A percentile compares a stretch with the other conserved stretches of the same genome.
phyloP scores from a whole-genome alignment of 2,797 vertebrate species.

The Sorex maritimensis region DNA sequence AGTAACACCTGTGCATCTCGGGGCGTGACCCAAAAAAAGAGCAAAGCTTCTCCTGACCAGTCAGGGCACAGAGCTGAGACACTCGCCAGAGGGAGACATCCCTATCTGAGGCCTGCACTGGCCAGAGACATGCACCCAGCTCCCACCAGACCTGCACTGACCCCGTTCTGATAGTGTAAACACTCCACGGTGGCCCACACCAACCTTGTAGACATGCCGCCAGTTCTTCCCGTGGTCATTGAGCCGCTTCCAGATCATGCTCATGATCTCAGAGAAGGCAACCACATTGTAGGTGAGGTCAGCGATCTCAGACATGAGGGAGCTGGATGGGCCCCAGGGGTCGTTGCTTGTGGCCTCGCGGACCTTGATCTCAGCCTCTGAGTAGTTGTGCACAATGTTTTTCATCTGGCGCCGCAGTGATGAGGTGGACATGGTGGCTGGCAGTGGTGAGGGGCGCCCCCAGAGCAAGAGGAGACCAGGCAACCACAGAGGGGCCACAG shows the following conservation, averaged over 20 bases:
- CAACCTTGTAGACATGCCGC: slow-evolving; percentile 97
- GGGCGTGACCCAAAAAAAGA: too few relatives aligned
- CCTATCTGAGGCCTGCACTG: too few relatives aligned
- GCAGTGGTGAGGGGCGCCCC: neutral
- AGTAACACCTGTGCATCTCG: too few relatives aligned
- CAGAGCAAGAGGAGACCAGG: too few relatives aligned
- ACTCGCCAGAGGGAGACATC: too few relatives aligned
- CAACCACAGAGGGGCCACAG: neutral
- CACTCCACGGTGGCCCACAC: neutral
- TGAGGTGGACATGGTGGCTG: slow-evolving; percentile 94
- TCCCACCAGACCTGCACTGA: too few relatives aligned
- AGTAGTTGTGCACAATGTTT: slow-evolving; percentile 98
- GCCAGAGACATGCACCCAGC: too few relatives aligned
- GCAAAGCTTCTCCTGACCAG: too few relatives aligned
- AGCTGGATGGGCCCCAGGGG: slow-evolving; percentile 97
- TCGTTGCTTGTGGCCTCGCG: slow-evolving; percentile 97
- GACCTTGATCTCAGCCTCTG: slow-evolving; percentile 98
- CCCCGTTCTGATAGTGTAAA: too few relatives aligned
- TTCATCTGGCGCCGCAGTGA: slow-evolving; percentile 97
- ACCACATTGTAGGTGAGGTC: slow-evolving; percentile 98
- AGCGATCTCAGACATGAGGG: slow-evolving; percentile 97
- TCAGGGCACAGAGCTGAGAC: too few relatives aligned
- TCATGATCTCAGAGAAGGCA: slow-evolving; percentile 98
- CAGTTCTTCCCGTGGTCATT: slow-evolving; percentile 98
- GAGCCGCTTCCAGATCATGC: slow-evolving; percentile 98